Evolutionary conservation across 2,113 vertebrate genomes (phyloP).

Genomic region (Ciconia maguari): DNA sequence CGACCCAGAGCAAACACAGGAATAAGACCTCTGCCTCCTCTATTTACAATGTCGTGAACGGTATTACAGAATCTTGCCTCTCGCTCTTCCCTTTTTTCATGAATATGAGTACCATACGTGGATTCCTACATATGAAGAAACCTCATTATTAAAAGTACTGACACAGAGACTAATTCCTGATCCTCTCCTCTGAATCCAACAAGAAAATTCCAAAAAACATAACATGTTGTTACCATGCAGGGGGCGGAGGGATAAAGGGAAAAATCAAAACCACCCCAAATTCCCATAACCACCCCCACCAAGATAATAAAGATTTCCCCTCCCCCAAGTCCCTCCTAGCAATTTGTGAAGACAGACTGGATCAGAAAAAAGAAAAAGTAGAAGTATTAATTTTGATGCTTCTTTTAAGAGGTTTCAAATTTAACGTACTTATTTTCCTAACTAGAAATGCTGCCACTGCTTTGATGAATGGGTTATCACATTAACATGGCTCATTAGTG

Average conservation of each 20-base stretch:
- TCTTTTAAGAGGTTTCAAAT: background rate
- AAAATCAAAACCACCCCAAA: background rate
- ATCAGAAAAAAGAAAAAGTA: background rate
- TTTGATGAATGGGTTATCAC: background rate
- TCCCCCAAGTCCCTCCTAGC: background rate
- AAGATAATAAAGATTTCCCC: background rate
- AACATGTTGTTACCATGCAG: accelerated
- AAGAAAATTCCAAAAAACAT: background rate
- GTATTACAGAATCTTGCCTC: constrained; percentile 97
- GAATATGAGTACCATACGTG: constrained; percentile 95
- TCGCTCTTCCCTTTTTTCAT: constrained; percentile 94
- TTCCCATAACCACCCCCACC: background rate
- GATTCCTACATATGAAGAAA: constrained; percentile 80
- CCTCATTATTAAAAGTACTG: background rate
- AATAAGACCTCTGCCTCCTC: constrained; percentile 93
- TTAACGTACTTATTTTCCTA: background rate
- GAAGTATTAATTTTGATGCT: background rate
- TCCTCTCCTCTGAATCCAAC: background rate
- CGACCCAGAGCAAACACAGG: constrained; percentile 94
- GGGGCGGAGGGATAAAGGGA: background rate
- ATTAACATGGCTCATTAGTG: background rate
- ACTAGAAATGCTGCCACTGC: background rate
- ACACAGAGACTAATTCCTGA: background rate
- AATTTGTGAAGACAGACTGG: background rate
- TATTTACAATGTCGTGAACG: constrained; percentile 94